Conservation (phyloP, 2,797 vertebrate species). For the Perdix hodgsoniae region DNA sequence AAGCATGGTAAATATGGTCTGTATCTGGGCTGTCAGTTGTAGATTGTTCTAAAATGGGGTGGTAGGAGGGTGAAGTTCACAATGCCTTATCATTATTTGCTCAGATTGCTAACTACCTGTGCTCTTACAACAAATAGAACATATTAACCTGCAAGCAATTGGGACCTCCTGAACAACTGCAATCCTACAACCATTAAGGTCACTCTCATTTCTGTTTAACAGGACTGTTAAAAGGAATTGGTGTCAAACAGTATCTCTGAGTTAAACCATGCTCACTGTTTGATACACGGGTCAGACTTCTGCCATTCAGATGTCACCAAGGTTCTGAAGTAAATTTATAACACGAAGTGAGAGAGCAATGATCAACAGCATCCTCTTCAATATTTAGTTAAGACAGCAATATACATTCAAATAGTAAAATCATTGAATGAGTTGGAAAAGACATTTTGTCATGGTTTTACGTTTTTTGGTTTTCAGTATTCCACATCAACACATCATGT, state of each 20-base stretch:
- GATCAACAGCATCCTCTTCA: not conserved
- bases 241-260: slow-evolving; percentile 3
- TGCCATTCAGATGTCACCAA: not conserved
- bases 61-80: not conserved
- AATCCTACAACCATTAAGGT: not conserved
- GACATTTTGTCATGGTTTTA: no score
- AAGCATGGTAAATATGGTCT: not conserved
- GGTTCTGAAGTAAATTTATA: slow-evolving; percentile 31
- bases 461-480: no score
- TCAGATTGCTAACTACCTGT: not conserved
- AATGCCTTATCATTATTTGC: not conserved
- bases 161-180: not conserved
- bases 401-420: not conserved
- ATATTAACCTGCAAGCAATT: not conserved
- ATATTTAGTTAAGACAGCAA: not conserved
- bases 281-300: not conserved
- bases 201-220: not conserved
- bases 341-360: not conserved
- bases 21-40: not conserved
- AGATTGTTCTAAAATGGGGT: not conserved
- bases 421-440: no score
- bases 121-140: not conserved
- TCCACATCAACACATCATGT: no score
- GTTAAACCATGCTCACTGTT: slow-evolving; percentile 30
- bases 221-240: not conserved